These are phyloP conservation scores for Amorpha juglandis DNA, from an alignment of 2,888 invertebrate genomes.

Conservation along the genomic window DNA sequence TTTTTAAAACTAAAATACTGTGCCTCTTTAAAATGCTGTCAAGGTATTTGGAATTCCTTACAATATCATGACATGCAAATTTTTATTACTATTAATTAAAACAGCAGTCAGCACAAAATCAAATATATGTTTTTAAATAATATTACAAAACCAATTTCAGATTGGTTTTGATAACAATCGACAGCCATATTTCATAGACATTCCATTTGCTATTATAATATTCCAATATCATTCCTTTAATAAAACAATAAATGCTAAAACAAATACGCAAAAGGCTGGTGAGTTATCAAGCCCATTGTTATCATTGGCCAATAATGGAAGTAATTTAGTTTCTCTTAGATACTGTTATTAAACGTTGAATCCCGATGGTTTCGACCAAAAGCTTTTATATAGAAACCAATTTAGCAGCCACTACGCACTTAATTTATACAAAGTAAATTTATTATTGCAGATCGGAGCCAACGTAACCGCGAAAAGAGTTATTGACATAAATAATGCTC, in stretches of 20 bases:
- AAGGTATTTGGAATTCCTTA: neutral
- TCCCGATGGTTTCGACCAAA: slow-evolving; percentile 33
- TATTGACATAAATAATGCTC: slow-evolving; percentile 59
- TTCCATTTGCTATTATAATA: neutral
- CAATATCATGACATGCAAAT: too few species aligned
- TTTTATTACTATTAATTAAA: too few species aligned
- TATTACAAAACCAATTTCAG: too few species aligned
- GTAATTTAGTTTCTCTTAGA: slow-evolving; percentile 29
- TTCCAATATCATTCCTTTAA: slow-evolving; percentile 10
- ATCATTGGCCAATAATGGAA: slow-evolving; percentile 28
- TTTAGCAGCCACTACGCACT: slow-evolving; percentile 54
- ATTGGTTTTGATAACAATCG: neutral
- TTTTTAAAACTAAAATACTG: slow-evolving; percentile 1
- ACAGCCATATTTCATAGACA: neutral
- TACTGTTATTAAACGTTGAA: slow-evolving; percentile 35
- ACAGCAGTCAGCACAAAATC: too few species aligned
- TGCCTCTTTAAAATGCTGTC: neutral
- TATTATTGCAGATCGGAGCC: slow-evolving; percentile 59
- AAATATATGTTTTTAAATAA: too few species aligned
- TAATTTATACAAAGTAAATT: slow-evolving; percentile 60
- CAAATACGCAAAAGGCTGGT: neutral
- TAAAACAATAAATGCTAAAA: slow-evolving; percentile 5
- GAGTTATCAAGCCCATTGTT: slow-evolving; percentile 23
- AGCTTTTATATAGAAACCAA: slow-evolving; percentile 45
- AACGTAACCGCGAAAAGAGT: slow-evolving; percentile 60